A percentile compares a stretch with the other conserved stretches of the same genome.
Evolutionary conservation across 2,888 invertebrate species (phyloP).

Genomic region (Diarsia dahlii): DNA sequence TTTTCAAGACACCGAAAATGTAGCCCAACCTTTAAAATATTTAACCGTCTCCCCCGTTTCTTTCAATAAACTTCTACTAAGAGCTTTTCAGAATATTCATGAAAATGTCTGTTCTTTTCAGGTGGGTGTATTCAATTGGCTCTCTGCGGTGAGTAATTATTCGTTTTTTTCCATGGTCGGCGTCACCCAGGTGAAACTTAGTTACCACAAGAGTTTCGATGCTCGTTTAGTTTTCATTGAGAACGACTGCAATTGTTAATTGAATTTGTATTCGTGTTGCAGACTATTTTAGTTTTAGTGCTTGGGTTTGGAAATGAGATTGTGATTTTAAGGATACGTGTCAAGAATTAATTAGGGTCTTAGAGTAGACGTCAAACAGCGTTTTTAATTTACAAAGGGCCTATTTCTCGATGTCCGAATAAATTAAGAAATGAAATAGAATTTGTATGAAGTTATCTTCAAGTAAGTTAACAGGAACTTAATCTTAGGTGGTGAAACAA

Average conservation of each 20-base stretch:
- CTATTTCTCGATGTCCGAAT: too few species aligned
- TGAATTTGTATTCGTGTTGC: constrained; percentile 58
- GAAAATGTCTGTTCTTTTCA: constrained; percentile 87
- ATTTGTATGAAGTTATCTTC: too few species aligned
- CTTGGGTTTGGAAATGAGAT: constrained; percentile 2
- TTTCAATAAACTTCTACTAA: constrained; percentile 87
- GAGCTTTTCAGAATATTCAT: constrained; percentile 89
- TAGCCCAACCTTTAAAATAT: constrained; percentile 59
- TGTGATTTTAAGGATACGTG: constrained; percentile 15
- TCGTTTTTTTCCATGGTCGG: constrained; percentile 67
- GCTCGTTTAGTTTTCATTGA: constrained; percentile 72
- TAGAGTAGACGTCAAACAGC: not conserved
- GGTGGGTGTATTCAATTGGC: constrained; percentile 85
- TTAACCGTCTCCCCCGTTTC: constrained; percentile 73
- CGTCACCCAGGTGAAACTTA: constrained; percentile 74
- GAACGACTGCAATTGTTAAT: constrained; percentile 69
- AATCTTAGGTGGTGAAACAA: too few species aligned
- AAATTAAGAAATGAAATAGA: too few species aligned
- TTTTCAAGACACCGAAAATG: constrained; percentile 31
- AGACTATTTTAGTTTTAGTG: constrained; percentile 29
- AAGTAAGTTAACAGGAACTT: too few species aligned
- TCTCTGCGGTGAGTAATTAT: constrained; percentile 77
- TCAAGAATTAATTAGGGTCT: not conserved
- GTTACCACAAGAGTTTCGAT: constrained; percentile 74
- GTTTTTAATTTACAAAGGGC: not conserved